These are phyloP conservation scores for Zygogramma bicolorata DNA, from an alignment of 2,888 invertebrate species.

Conservation along the genomic window DNA sequence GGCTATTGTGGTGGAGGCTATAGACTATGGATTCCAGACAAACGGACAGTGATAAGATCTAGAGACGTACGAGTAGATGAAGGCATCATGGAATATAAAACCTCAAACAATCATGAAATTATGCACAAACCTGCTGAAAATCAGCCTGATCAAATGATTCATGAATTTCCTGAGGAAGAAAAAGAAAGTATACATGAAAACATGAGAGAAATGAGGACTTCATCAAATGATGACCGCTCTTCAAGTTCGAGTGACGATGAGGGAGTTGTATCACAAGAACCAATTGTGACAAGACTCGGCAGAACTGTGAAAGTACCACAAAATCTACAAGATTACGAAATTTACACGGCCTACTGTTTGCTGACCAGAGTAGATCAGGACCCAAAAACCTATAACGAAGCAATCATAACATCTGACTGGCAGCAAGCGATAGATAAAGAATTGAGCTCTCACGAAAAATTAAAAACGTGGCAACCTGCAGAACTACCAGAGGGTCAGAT, in stretches of 20 bases:
- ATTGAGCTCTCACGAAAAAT: too few species aligned
- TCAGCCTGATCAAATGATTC: constrained; percentile 11
- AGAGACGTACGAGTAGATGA: constrained; percentile 36
- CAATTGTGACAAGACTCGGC: constrained; percentile 12
- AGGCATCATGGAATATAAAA: constrained; percentile 27
- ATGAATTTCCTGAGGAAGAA: background rate
- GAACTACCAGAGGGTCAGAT: constrained; percentile 19
- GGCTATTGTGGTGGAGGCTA: constrained; percentile 38
- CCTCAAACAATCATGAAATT: background rate
- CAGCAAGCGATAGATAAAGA: too few species aligned
- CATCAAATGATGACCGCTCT: background rate
- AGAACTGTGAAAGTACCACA: constrained; percentile 34
- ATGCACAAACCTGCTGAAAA: background rate
- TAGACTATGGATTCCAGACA: constrained; percentile 31
- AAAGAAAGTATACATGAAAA: constrained; percentile 1
- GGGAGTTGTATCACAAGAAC: background rate
- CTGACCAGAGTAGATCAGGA: constrained; percentile 6
- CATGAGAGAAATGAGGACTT: background rate
- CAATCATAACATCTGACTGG: background rate
- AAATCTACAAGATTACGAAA: constrained; percentile 32
- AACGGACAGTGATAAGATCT: constrained; percentile 25
- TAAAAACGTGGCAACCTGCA: constrained; percentile 22
- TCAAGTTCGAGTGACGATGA: constrained; percentile 3
- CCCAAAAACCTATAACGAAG: constrained; percentile 21
- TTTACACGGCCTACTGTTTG: constrained; percentile 32